A percentile compares a stretch with the other conserved stretches of the same genome.
Evolutionary conservation across 2,797 vertebrate species (phyloP).

Genomic region (Phalloptychus januarius): DNA sequence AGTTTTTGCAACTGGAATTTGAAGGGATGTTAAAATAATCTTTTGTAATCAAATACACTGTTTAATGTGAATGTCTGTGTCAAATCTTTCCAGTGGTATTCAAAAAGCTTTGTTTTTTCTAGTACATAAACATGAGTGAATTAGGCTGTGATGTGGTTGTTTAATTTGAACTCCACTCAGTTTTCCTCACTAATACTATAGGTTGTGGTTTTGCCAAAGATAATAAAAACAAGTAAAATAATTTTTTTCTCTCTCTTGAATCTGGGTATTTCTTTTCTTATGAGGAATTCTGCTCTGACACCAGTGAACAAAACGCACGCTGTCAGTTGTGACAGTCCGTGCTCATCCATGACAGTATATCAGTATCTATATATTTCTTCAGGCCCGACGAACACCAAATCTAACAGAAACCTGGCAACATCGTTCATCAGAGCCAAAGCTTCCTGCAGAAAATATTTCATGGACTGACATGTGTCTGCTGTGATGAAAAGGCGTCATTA

Average conservation of each 20-base stretch:
- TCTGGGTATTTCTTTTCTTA: neutral
- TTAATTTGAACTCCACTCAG: neutral
- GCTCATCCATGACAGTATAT: slow-evolving; percentile 28
- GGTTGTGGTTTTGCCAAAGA: neutral
- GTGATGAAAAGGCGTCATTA: slow-evolving; percentile 66
- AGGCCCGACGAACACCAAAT: slow-evolving; percentile 26
- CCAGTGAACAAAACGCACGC: neutral
- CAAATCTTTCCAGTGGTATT: neutral
- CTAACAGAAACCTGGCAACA: slow-evolving; percentile 28
- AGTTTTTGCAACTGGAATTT: neutral
- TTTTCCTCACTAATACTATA: neutral
- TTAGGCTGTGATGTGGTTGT: neutral
- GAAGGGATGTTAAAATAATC: neutral
- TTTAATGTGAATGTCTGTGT: neutral
- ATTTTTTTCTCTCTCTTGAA: neutral
- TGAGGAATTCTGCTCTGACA: neutral
- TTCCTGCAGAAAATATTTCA: slow-evolving; percentile 57
- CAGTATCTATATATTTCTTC: slow-evolving; percentile 31
- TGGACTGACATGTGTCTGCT: slow-evolving; percentile 43
- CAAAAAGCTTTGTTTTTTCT: neutral
- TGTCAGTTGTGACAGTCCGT: slow-evolving; percentile 14
- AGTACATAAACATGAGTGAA: neutral
- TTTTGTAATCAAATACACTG: neutral
- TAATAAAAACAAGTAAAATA: neutral
- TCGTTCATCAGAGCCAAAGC: slow-evolving; percentile 44